Percentiles rank a stretch among this genome's conserved stretches.
Evolutionary conservation across 2,797 vertebrate genomes (phyloP).

Genomic region (Pipistrellus pipistrellus): DNA sequence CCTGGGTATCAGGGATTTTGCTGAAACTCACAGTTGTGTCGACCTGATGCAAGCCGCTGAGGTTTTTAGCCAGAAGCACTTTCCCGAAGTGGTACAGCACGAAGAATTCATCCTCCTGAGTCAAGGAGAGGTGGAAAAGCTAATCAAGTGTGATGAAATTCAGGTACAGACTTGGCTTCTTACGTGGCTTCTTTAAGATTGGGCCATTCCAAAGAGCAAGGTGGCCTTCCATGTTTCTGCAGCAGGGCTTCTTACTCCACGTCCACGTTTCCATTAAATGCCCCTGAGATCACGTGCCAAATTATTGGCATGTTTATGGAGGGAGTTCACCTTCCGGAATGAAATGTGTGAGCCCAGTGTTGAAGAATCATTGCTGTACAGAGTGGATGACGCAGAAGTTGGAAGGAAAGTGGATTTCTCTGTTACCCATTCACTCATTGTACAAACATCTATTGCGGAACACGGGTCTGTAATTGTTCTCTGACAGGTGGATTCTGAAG

Average conservation of each 20-base stretch:
- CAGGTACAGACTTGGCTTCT: constrained; percentile 90
- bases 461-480: background rate
- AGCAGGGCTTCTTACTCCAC: background rate
- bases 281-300: background rate
- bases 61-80: constrained; percentile 99
- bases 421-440: background rate
- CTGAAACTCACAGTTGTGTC: constrained; percentile 98
- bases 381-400: constrained; percentile 1
- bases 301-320: background rate
- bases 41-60: constrained; percentile 99
- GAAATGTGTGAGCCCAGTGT: background rate
- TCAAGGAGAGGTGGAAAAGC: constrained; percentile 98
- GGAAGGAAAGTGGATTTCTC: background rate
- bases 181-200: background rate
- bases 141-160: constrained; percentile 99
- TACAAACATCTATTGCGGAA: background rate
- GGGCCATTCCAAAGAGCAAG: background rate
- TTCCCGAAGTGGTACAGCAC: constrained; percentile 98
- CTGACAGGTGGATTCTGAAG: constrained; percentile 96
- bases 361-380: background rate
- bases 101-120: constrained; percentile 99
- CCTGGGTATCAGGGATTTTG: constrained; percentile 98
- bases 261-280: background rate
- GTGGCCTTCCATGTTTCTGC: background rate
- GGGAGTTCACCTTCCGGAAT: background rate